A percentile compares a stretch with the other conserved stretches of the same genome.
These are phyloP conservation scores for Brachyalestes nurse DNA, from an alignment of 2,797 vertebrate genomes.

Conservation along the genomic window DNA sequence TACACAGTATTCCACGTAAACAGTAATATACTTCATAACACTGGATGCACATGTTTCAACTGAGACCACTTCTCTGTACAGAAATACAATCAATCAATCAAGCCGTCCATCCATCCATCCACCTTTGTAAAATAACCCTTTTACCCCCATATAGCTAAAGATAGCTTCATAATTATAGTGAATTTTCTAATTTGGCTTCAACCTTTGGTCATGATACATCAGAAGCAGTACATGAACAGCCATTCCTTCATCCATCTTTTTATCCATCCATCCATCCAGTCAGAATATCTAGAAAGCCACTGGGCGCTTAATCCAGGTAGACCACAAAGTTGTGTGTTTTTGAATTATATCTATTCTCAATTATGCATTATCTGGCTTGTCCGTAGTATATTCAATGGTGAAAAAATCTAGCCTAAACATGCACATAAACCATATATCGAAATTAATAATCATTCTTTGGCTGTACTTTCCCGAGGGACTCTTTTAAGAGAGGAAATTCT, in stretches of 20 bases:
- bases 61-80: too few relatives aligned
- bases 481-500: constrained; percentile 4
- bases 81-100: not conserved
- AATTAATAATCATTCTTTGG: not conserved
- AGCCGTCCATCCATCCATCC: not conserved
- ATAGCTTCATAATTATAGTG: not conserved
- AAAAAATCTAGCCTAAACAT: not conserved
- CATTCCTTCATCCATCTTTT: not conserved
- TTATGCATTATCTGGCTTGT: not conserved
- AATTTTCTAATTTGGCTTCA: not conserved
- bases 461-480: too few relatives aligned
- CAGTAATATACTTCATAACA: too few relatives aligned
- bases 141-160: not conserved
- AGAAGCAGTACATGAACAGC: not conserved
- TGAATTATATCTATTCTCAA: not conserved
- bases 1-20: too few relatives aligned
- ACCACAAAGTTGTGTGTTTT: not conserved
- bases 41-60: too few relatives aligned
- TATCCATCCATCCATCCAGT: too few relatives aligned
- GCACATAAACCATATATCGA: not conserved
- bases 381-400: not conserved
- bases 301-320: too few relatives aligned
- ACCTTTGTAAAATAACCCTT: not conserved
- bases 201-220: not conserved
- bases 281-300: too few relatives aligned